Evolutionary conservation across 2,888 invertebrate species (phyloP).

Genomic region (Epiblema foenella): DNA sequence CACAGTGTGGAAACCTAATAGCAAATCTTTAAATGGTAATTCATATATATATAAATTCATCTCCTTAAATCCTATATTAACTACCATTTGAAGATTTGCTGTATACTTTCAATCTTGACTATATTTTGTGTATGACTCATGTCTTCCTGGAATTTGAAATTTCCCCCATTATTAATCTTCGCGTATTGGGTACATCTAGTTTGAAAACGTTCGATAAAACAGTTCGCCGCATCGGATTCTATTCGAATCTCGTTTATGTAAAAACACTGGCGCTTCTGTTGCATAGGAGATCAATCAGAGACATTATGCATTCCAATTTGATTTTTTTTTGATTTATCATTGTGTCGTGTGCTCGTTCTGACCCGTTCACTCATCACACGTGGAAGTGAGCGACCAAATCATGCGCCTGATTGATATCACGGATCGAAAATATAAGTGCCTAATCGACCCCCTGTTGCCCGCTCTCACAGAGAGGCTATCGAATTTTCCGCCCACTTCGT

Average conservation of each 20-base stretch:
- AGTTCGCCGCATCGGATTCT: conserved; percentile 41
- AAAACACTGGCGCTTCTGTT: conserved; percentile 47
- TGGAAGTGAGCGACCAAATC: neutral
- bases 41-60: too few relatives aligned
- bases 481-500: conserved; percentile 68
- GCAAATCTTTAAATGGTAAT: too few relatives aligned
- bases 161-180: neutral
- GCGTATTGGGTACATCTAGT: conserved; percentile 5
- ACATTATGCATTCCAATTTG: too few relatives aligned
- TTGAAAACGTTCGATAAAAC: conserved; percentile 19
- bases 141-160: too few relatives aligned
- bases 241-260: conserved; percentile 47
- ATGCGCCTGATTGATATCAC: neutral
- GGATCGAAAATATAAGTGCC: neutral
- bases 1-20: too few relatives aligned
- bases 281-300: conserved; percentile 42
- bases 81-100: too few relatives aligned
- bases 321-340: too few relatives aligned
- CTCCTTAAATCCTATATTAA: too few relatives aligned
- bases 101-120: too few relatives aligned
- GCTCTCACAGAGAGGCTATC: conserved; percentile 57
- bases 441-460: conserved; percentile 26
- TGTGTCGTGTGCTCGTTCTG: neutral
- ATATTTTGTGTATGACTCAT: too few relatives aligned
- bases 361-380: neutral